These are phyloP conservation scores for Apodemia hepburni DNA, from an alignment of 2,888 invertebrate species.

Conservation along the genomic window DNA sequence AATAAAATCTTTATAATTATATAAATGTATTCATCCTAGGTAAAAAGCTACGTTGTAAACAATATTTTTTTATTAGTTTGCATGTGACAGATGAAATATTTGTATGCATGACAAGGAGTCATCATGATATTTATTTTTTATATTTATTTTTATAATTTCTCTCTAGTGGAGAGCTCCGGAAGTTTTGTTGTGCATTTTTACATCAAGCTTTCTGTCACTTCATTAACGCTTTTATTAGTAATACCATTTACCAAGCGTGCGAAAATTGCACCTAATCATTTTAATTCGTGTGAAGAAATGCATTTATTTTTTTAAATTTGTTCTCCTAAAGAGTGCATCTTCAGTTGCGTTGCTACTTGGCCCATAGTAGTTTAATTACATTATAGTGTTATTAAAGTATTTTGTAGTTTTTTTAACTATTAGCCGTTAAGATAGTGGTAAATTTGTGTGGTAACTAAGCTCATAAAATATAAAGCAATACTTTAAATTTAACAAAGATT, in stretches of 20 bases:
- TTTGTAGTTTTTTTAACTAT: slow-evolving; percentile 9
- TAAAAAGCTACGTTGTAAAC: slow-evolving; percentile 2
- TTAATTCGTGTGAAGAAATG: slow-evolving; percentile 14
- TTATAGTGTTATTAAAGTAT: slow-evolving; percentile 4
- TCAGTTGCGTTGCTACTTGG: slow-evolving; percentile 14
- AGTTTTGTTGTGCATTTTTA: slow-evolving; percentile 50
- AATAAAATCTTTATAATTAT: slow-evolving; percentile 16
- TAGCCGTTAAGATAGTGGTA: slow-evolving; percentile 8
- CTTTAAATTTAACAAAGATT: neutral
- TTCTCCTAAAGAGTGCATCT: slow-evolving; percentile 10
- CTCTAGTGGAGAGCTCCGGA: slow-evolving; percentile 80
- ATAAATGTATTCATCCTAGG: neutral
- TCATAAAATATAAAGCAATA: neutral
- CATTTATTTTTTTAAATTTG: slow-evolving; percentile 19
- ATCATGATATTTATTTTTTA: slow-evolving; percentile 44
- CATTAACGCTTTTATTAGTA: slow-evolving; percentile 32
- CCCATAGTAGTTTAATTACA: slow-evolving; percentile 7
- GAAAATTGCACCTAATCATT: slow-evolving; percentile 44
- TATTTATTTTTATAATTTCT: slow-evolving; percentile 51
- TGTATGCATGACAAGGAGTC: slow-evolving; percentile 64
- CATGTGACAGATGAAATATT: slow-evolving; percentile 67
- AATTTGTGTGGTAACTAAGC: slow-evolving; percentile 10
- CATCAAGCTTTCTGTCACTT: slow-evolving; percentile 66
- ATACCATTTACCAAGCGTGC: slow-evolving; percentile 34
- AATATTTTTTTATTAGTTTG: slow-evolving; percentile 35